A percentile compares a stretch with the other conserved stretches of the same genome.
Conservation (phyloP, 2,797 vertebrate genomes). For the Lemur catta region DNA sequence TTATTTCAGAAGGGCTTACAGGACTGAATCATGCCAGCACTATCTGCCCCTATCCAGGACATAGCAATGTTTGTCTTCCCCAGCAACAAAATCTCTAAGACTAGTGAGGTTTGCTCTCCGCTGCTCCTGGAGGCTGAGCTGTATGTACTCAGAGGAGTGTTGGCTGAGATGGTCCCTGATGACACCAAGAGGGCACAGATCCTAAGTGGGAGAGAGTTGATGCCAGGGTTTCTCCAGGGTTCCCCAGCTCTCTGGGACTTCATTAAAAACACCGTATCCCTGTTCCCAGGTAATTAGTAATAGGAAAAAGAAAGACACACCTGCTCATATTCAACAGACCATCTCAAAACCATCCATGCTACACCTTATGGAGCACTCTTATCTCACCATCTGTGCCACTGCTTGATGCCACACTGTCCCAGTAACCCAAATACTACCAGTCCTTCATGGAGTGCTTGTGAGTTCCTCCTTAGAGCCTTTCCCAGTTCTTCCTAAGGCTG, state of each 20-base stretch:
- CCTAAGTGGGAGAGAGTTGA: background rate
- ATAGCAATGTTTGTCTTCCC: background rate
- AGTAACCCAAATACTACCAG: background rate
- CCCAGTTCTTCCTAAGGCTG: background rate
- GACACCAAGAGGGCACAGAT: background rate
- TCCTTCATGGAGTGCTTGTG: background rate
- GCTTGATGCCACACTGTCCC: background rate
- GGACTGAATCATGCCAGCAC: background rate
- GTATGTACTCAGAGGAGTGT: background rate
- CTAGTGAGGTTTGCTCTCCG: background rate
- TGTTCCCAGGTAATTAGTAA: conserved; percentile 14
- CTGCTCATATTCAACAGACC: background rate
- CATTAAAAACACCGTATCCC: conserved; percentile 5
- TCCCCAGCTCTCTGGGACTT: background rate
- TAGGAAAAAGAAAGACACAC: background rate
- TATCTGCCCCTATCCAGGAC: background rate
- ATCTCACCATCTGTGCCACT: background rate
- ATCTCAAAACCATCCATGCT: background rate
- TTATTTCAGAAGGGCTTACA: background rate
- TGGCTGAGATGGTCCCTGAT: background rate
- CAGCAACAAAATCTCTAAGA: background rate
- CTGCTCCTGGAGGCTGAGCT: background rate
- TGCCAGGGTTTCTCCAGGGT: background rate
- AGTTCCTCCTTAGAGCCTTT: background rate
- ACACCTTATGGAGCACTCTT: background rate